Base-by-base conservation (phyloP, 2,797 vertebrate genomes). In the Capromys pilorides region DNA sequence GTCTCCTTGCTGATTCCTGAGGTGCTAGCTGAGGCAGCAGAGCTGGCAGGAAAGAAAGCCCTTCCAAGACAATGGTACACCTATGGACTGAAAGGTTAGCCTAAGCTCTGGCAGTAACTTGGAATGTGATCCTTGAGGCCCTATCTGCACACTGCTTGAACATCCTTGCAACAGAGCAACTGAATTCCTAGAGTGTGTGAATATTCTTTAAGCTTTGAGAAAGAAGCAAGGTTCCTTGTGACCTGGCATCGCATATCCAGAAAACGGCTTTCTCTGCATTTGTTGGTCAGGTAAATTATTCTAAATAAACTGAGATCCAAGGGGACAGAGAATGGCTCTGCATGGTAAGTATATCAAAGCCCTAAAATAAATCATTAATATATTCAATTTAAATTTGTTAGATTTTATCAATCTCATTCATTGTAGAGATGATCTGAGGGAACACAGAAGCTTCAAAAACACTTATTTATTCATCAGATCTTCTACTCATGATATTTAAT, bases 401-500 rank as follows among this genome's bases (percentile, higher is more conserved):
- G 45, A 97, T 93, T 97, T 96, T 88, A 97, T 84, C 77, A 95
- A 82, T 54, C 86, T 85, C 80, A 62, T 90, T 62, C 88, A 82
- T 24, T 90, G 62, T 71, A 91, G 90, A 97, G 94, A 87, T 94
- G 88, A 96, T 91, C 90, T 96, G 88, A 88, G 97, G 94, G 96
- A 96, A 96, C 79, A 97, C 79, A 91, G 90, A 97, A 97, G 91
- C 83, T 94, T 95, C 71, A 73, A 86, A 97, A 95, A 64, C 93
- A 95, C 96, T 96, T 93, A 97, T 94, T 95, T 97, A 96, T 96
- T 94, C 85, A 67, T 96, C 92, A 95, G 82, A 62, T 80, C 75
- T 95, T 93, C 83, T 7, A 84, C 61, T 96, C 91, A 73, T 66
- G 71, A 97, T 96, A 98, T 97, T 97, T 97, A 96, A 97, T 97